Conservation (phyloP, 2,797 vertebrate species). For the Schizopygopsis malacanthus region DNA sequence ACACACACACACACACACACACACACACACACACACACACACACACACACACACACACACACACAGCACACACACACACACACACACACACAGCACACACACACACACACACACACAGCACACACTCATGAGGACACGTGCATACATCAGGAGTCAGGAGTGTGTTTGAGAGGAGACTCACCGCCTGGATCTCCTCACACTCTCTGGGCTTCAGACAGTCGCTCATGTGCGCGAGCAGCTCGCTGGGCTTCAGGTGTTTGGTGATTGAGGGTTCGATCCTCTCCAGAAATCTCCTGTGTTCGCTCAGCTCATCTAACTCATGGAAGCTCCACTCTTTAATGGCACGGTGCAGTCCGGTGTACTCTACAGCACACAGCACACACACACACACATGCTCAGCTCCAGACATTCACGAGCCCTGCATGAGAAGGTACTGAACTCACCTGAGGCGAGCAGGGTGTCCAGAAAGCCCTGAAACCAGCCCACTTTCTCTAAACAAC, state of each 20-base stretch:
- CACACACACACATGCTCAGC: background rate
- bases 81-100: too few species aligned
- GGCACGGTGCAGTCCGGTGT: conserved; percentile 59
- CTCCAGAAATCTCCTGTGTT: conserved; percentile 44
- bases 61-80: too few species aligned
- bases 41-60: too few species aligned
- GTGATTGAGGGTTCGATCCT: conserved; percentile 55
- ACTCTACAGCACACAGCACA: conserved; percentile 51
- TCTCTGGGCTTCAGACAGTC: conserved; percentile 54
- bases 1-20: too few species aligned
- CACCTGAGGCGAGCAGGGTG: conserved; percentile 47
- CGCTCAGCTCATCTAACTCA: conserved; percentile 48
- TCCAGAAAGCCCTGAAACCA: conserved; percentile 67
- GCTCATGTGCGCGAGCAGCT: conserved; percentile 52
- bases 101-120: too few species aligned
- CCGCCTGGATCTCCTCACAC: conserved; percentile 61
- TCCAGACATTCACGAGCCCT: background rate
- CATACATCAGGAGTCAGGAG: background rate
- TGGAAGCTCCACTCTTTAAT: conserved; percentile 56
- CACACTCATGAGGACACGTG: background rate
- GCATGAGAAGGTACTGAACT: background rate
- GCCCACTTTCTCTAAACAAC: conserved; percentile 46
- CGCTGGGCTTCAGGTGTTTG: conserved; percentile 59
- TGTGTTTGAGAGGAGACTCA: conserved; percentile 30
- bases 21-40: too few species aligned